phyloP scores from a whole-genome alignment of 1,140 invertebrate species.

The Thalassaphorura encarpata region DNA sequence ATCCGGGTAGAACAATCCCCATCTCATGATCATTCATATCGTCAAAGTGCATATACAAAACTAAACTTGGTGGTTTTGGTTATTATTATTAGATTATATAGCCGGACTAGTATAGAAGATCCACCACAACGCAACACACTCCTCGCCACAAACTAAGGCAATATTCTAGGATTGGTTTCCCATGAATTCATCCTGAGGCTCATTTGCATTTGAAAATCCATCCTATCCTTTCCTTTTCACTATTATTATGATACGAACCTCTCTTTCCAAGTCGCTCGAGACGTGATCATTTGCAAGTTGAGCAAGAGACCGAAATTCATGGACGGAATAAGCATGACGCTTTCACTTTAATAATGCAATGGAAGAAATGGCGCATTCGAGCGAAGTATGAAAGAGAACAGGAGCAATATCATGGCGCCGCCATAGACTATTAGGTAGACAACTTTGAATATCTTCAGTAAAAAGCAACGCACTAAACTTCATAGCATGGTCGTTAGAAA shows the following conservation, averaged over 20 bases:
- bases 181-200: constrained; percentile 13
- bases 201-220: constrained; percentile 22
- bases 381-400: too few relatives aligned
- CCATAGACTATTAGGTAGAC: too few relatives aligned
- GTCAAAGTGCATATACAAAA: too few relatives aligned
- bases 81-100: too few relatives aligned
- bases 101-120: too few relatives aligned
- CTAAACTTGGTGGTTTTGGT: too few relatives aligned
- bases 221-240: background rate
- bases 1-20: too few relatives aligned
- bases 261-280: background rate
- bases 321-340: background rate
- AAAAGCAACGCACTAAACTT: too few relatives aligned
- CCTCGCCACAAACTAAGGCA: constrained; percentile 28
- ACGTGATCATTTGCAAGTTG: constrained; percentile 24
- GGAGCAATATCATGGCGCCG: too few relatives aligned
- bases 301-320: constrained; percentile 13
- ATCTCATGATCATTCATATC: too few relatives aligned
- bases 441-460: too few relatives aligned
- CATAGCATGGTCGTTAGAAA: background rate
- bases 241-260: background rate
- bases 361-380: too few relatives aligned
- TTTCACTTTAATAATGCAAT: constrained; percentile 3
- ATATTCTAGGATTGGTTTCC: constrained; percentile 18
- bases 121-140: background rate